These are phyloP conservation scores for Oxyura jamaicensis DNA, from an alignment of 2,113 vertebrate species.

Conservation along the genomic window DNA sequence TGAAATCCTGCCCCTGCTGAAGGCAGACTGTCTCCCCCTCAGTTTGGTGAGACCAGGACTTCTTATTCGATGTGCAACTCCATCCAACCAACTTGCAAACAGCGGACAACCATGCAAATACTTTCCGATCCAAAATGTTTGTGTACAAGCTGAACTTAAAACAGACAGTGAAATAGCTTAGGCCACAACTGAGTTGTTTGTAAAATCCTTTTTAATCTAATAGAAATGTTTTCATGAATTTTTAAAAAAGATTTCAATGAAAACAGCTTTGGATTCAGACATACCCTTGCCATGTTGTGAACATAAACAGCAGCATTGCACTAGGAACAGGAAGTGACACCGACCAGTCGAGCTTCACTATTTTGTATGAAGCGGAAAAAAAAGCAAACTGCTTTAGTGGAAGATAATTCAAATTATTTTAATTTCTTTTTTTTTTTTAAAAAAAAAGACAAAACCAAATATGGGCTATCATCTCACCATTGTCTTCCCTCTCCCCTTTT, in stretches of 20 bases:
- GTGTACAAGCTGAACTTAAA: conserved; percentile 35
- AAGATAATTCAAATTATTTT: conserved; percentile 20
- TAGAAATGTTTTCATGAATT: conserved; percentile 74
- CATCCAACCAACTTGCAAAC: not conserved
- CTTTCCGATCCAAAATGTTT: not conserved
- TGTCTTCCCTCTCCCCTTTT: conserved; percentile 48
- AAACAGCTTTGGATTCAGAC: conserved; percentile 74
- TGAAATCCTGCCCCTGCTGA: not conserved
- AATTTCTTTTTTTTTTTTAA: not conserved
- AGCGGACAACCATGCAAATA: not conserved
- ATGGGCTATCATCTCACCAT: conserved; percentile 1
- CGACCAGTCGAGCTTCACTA: conserved; percentile 47
- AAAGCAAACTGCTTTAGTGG: conserved; percentile 52
- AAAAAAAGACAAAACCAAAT: not conserved
- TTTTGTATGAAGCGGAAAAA: conserved; percentile 55
- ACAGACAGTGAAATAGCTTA: conserved; percentile 63
- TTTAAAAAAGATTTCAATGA: conserved; percentile 73
- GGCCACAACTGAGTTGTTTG: conserved; percentile 68
- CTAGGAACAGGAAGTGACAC: conserved; percentile 69
- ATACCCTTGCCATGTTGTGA: conserved; percentile 72
- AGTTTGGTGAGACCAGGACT: not conserved
- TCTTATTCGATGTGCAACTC: rapidly evolving
- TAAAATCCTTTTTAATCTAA: conserved; percentile 74
- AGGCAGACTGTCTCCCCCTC: not conserved
- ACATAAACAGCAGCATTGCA: conserved; percentile 71